Evolutionary conservation across 2,888 invertebrate species (phyloP).

Genomic region (Watsonalla binaria): DNA sequence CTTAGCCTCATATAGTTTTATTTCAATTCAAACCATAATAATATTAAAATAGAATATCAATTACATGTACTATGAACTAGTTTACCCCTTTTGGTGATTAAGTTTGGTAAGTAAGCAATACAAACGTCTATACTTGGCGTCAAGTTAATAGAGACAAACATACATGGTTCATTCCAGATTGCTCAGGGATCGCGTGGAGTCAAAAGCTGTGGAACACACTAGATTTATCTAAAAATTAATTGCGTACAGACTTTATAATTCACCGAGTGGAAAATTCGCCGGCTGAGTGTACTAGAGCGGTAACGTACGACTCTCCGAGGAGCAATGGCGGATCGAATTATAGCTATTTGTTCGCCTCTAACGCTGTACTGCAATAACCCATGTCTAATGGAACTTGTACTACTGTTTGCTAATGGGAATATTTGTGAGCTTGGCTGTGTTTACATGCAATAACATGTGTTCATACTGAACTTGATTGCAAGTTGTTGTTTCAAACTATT

Average conservation of each 20-base stretch:
- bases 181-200: neutral
- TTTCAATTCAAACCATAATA: too few species aligned
- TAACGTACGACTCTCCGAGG: conserved; percentile 48
- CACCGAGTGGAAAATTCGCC: conserved; percentile 28
- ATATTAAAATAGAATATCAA: too few species aligned
- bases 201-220: conserved; percentile 2
- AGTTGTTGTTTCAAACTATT: too few species aligned
- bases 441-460: neutral
- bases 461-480: neutral
- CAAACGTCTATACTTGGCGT: too few species aligned
- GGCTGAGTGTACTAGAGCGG: conserved; percentile 14
- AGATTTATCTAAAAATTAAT: conserved; percentile 30
- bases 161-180: neutral
- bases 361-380: conserved; percentile 34
- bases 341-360: conserved; percentile 50
- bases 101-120: too few species aligned
- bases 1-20: too few species aligned
- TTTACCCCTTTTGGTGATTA: too few species aligned
- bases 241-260: conserved; percentile 31
- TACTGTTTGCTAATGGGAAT: conserved; percentile 14
- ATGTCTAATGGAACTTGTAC: conserved; percentile 30
- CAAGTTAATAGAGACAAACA: too few species aligned
- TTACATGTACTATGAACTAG: too few species aligned
- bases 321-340: conserved; percentile 52
- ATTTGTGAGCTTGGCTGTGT: conserved; percentile 5